Percentiles rank a stretch among this genome's conserved stretches.
These are phyloP conservation scores for Orbicella faveolata DNA, from an alignment of 64 coral and sea anemone species.

Conservation along the genomic window DNA sequence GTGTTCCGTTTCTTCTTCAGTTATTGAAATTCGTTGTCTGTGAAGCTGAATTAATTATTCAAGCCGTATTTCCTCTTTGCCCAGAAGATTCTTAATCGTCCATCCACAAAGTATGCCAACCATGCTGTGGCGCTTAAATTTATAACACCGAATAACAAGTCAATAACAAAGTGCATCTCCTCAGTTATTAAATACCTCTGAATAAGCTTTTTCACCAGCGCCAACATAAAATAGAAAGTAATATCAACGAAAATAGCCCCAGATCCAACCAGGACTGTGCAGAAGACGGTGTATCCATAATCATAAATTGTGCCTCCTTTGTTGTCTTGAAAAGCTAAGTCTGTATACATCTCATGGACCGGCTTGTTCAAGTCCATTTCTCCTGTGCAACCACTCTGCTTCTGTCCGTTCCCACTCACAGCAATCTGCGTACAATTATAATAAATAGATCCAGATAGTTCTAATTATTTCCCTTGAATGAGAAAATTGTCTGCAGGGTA, in stretches of 20 bases:
- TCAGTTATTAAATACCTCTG: slow-evolving; percentile 36
- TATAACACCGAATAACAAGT: slow-evolving; percentile 50
- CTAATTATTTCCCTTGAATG: not conserved
- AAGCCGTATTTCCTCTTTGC: slow-evolving; percentile 55
- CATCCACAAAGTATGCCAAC: slow-evolving; percentile 48
- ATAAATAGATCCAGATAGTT: not conserved
- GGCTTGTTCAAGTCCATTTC: slow-evolving; percentile 7
- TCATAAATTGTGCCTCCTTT: slow-evolving; percentile 34
- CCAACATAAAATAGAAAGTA: slow-evolving; percentile 37
- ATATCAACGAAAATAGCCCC: slow-evolving; percentile 63
- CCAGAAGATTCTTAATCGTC: slow-evolving; percentile 54
- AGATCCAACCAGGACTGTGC: slow-evolving; percentile 54
- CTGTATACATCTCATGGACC: not conserved
- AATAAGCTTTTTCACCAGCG: slow-evolving; percentile 50
- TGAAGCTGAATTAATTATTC: slow-evolving; percentile 28
- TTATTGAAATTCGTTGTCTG: not conserved
- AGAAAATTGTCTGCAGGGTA: not conserved
- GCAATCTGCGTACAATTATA: not conserved
- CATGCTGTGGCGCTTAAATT: slow-evolving; percentile 52
- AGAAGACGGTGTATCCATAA: slow-evolving; percentile 62
- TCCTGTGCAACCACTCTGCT: not conserved
- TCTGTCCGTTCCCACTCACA: not conserved
- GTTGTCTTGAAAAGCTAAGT: slow-evolving; percentile 1
- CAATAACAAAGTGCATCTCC: slow-evolving; percentile 71
- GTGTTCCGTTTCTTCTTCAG: not conserved